These are phyloP conservation scores for Rallus crepitans DNA, from an alignment of 2,797 vertebrate genomes.

Conservation along the genomic window DNA sequence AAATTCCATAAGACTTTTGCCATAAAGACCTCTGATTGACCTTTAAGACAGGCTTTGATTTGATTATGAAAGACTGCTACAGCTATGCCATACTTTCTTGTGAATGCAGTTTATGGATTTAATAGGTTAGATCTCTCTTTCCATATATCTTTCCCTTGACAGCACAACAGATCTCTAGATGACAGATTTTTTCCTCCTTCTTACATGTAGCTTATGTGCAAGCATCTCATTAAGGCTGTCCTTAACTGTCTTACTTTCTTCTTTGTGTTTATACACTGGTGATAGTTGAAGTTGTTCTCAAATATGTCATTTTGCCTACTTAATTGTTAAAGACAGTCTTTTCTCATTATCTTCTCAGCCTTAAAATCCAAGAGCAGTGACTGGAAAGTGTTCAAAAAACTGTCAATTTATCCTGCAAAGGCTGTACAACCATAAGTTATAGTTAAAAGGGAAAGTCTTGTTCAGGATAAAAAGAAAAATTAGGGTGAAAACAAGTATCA, in stretches of 20 bases:
- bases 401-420: background rate
- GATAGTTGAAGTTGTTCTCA: background rate
- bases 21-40: background rate
- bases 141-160: background rate
- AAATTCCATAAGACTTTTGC: background rate
- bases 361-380: constrained; percentile 15
- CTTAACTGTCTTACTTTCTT: background rate
- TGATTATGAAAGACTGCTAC: background rate
- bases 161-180: background rate
- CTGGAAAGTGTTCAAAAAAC: constrained; percentile 39
- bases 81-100: background rate
- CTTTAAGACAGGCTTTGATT: background rate
- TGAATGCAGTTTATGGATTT: background rate
- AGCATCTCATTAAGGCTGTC: background rate
- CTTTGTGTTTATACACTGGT: background rate
- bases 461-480: constrained; percentile 36
- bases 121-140: background rate
- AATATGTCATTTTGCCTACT: background rate
- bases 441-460: constrained; percentile 37
- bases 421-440: background rate
- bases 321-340: constrained; percentile 36
- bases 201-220: background rate
- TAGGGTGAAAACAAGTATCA: constrained; percentile 6
- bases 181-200: background rate
- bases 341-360: constrained; percentile 22